These are phyloP conservation scores for Atopsyche davidsoni DNA, from an alignment of 1,140 invertebrate genomes.

Conservation along the genomic window DNA sequence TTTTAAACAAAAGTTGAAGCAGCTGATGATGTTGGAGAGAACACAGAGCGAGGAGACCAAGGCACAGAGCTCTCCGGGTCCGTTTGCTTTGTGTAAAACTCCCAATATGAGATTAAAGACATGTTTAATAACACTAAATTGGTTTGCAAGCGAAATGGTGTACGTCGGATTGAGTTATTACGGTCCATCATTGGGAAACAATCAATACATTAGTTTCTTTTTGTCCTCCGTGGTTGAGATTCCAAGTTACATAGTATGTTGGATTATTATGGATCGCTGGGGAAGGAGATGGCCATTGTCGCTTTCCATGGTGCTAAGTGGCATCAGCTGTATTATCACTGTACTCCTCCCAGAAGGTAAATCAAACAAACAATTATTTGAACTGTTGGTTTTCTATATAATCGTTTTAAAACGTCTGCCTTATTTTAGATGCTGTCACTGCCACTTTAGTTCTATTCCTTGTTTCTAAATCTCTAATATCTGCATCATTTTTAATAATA, in stretches of 20 bases:
- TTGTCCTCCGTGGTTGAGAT: slow-evolving; percentile 77
- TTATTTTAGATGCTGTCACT: slow-evolving; percentile 58
- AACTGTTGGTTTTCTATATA: slow-evolving; percentile 10
- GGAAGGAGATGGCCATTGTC: slow-evolving; percentile 78
- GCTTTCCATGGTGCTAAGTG: slow-evolving; percentile 75
- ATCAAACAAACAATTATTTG: neutral
- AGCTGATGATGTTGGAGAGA: slow-evolving; percentile 62
- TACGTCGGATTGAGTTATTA: slow-evolving; percentile 84
- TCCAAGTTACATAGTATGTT: slow-evolving; percentile 77
- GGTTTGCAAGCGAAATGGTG: slow-evolving; percentile 71
- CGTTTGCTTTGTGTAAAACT: slow-evolving; percentile 68
- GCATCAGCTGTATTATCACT: slow-evolving; percentile 73
- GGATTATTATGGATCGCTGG: slow-evolving; percentile 79
- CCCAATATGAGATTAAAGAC: slow-evolving; percentile 80
- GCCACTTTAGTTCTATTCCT: slow-evolving; percentile 72
- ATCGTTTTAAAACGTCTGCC: neutral
- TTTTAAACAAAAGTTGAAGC: slow-evolving; percentile 65
- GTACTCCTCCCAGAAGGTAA: slow-evolving; percentile 68
- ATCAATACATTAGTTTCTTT: slow-evolving; percentile 81
- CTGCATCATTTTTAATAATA: slow-evolving; percentile 84
- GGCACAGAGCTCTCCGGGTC: slow-evolving; percentile 55
- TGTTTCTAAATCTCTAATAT: slow-evolving; percentile 83
- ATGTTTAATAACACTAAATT: slow-evolving; percentile 60
- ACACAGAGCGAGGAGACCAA: slow-evolving; percentile 56
- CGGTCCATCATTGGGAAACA: slow-evolving; percentile 73